These are phyloP conservation scores for Ichneumon xanthorius DNA, from an alignment of 2,888 invertebrate genomes.

Conservation along the genomic window DNA sequence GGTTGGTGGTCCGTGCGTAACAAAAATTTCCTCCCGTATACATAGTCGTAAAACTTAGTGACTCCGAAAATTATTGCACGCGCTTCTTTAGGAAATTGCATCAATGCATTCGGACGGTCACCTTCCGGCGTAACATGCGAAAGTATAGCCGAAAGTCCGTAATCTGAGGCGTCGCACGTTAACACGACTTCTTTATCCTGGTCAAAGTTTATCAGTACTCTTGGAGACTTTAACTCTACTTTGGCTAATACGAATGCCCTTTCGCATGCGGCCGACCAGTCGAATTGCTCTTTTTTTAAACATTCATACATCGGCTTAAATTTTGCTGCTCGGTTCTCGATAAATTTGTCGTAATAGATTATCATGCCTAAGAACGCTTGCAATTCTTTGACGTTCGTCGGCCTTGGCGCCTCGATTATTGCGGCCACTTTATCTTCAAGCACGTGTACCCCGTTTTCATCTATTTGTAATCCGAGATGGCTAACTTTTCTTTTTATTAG, in stretches of 20 bases:
- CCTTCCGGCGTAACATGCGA: slow-evolving; percentile 74
- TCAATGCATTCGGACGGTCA: slow-evolving; percentile 76
- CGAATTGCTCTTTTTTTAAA: slow-evolving; percentile 21
- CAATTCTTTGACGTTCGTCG: slow-evolving; percentile 21
- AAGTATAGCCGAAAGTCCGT: slow-evolving; percentile 76
- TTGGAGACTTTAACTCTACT: not conserved
- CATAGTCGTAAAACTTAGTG: slow-evolving; percentile 45
- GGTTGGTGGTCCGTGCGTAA: slow-evolving; percentile 54
- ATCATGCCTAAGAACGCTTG: slow-evolving; percentile 31
- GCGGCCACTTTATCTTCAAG: slow-evolving; percentile 10
- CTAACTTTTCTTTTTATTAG: slow-evolving; percentile 20
- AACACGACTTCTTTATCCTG: slow-evolving; percentile 57
- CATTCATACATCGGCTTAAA: slow-evolving; percentile 19
- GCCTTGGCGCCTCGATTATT: slow-evolving; percentile 11
- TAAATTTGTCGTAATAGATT: slow-evolving; percentile 45
- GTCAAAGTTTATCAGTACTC: slow-evolving; percentile 52
- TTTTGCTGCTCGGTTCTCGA: slow-evolving; percentile 13
- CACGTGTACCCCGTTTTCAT: not conserved
- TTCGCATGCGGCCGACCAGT: slow-evolving; percentile 33
- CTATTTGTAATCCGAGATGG: not conserved
- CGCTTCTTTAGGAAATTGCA: slow-evolving; percentile 67
- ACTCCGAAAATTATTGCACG: slow-evolving; percentile 58
- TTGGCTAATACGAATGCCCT: slow-evolving; percentile 5
- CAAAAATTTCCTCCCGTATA: slow-evolving; percentile 37
- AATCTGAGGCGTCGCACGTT: slow-evolving; percentile 69